Evolutionary conservation across 2,113 vertebrate species (phyloP).

Genomic region (Tragelaphus imberbis): DNA sequence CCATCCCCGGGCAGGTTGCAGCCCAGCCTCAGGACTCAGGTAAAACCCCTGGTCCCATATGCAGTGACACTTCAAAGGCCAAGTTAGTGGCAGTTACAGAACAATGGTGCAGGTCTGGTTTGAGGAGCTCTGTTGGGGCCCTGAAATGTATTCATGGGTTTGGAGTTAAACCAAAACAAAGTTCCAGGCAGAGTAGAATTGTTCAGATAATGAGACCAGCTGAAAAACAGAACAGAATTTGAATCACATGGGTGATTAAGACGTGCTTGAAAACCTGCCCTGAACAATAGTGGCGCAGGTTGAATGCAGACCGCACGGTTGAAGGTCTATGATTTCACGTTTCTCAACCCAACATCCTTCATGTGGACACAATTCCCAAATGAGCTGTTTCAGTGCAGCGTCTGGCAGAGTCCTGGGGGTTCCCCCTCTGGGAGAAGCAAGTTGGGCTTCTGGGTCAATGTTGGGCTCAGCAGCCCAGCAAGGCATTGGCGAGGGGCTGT

Average conservation of each 20-base stretch:
- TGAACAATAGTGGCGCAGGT: not conserved
- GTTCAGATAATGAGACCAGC: not conserved
- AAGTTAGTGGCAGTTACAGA: not conserved
- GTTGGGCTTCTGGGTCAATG: not conserved
- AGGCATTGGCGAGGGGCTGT: not conserved
- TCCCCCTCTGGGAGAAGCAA: not conserved
- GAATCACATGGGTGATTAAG: not conserved
- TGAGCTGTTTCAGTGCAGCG: fast-evolving
- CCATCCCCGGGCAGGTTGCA: not conserved
- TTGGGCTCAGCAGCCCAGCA: too few species aligned
- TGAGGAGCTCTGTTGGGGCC: not conserved
- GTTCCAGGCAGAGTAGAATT: not conserved
- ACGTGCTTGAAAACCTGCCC: not conserved
- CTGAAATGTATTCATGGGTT: not conserved
- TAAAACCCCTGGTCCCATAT: not conserved
- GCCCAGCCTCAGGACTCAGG: not conserved
- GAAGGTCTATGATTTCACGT: not conserved
- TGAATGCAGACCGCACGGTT: not conserved
- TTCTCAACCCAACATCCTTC: not conserved
- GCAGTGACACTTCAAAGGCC: not conserved
- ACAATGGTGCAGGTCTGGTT: not conserved
- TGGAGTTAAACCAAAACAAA: not conserved
- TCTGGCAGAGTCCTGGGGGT: not conserved
- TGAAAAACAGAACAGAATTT: not conserved
- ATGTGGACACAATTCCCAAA: not conserved